Evolutionary conservation across 2,888 invertebrate genomes (phyloP).

Genomic region (Pseudococcus longispinus): DNA sequence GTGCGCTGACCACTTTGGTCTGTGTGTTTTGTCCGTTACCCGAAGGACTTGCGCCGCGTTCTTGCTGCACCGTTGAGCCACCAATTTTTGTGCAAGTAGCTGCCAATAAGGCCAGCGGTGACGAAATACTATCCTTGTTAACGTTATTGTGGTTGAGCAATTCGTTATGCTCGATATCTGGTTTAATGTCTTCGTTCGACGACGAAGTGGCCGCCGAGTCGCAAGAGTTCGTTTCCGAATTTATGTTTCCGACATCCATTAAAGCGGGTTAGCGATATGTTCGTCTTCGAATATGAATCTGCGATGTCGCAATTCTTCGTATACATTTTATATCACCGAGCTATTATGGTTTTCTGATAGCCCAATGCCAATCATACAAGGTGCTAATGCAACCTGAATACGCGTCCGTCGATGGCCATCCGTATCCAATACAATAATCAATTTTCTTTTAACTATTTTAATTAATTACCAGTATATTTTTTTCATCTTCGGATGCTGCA

Average conservation of each 20-base stretch:
- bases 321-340: slow-evolving; percentile 31
- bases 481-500: slow-evolving; percentile 9
- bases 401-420: neutral
- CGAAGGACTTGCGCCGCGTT: slow-evolving; percentile 13
- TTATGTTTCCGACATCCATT: slow-evolving; percentile 26
- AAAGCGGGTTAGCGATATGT: neutral
- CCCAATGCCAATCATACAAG: slow-evolving; percentile 2
- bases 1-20: slow-evolving; percentile 21
- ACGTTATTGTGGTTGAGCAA: neutral
- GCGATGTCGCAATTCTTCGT: slow-evolving; percentile 17
- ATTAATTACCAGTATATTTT: slow-evolving; percentile 33
- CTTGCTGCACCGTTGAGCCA: neutral
- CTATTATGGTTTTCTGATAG: neutral
- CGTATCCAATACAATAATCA: neutral
- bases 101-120: slow-evolving; percentile 34
- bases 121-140: slow-evolving; percentile 1
- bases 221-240: slow-evolving; percentile 24
- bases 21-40: slow-evolving; percentile 33
- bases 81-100: slow-evolving; percentile 43
- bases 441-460: neutral
- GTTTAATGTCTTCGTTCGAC: slow-evolving; percentile 41
- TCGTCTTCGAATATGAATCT: neutral
- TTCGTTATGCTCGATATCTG: neutral
- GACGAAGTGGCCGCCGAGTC: slow-evolving; percentile 30
- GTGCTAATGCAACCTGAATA: slow-evolving; percentile 18